phyloP scores from a whole-genome alignment of 2,888 invertebrate species.

The Ctena decussata region DNA sequence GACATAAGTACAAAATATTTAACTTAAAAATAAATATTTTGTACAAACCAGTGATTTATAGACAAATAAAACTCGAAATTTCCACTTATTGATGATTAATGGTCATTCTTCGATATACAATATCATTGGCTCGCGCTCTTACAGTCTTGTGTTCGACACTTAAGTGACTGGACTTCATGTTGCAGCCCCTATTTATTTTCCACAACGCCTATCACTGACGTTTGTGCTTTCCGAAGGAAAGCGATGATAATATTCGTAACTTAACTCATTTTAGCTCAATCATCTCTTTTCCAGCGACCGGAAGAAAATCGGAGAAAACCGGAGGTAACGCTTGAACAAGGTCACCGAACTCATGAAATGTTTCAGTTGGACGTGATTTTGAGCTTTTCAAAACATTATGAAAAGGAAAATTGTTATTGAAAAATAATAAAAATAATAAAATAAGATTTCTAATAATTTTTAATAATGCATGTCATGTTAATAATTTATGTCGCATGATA shows the following conservation, averaged over 20 bases:
- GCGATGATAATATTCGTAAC: background rate
- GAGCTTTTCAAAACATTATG: too few relatives aligned
- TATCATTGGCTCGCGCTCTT: background rate
- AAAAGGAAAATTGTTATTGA: too few relatives aligned
- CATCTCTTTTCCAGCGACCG: background rate
- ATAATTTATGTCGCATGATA: too few relatives aligned
- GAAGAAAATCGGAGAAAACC: background rate
- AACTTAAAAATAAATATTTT: background rate
- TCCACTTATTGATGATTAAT: constrained; percentile 13
- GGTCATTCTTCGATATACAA: background rate
- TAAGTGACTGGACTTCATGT: background rate
- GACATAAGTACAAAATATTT: background rate
- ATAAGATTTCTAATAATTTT: too few relatives aligned
- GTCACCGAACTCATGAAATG: too few relatives aligned
- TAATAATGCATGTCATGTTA: too few relatives aligned
- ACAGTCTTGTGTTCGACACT: background rate
- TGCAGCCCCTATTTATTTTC: background rate
- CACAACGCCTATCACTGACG: background rate
- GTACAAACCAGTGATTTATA: background rate
- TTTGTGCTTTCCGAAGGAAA: background rate
- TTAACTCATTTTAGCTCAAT: background rate
- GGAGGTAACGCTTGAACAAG: too few relatives aligned
- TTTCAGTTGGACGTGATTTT: too few relatives aligned
- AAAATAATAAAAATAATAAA: too few relatives aligned
- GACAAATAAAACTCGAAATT: background rate